phyloP scores from a whole-genome alignment of 2,113 vertebrate genomes.

The Grammomys surdaster region DNA sequence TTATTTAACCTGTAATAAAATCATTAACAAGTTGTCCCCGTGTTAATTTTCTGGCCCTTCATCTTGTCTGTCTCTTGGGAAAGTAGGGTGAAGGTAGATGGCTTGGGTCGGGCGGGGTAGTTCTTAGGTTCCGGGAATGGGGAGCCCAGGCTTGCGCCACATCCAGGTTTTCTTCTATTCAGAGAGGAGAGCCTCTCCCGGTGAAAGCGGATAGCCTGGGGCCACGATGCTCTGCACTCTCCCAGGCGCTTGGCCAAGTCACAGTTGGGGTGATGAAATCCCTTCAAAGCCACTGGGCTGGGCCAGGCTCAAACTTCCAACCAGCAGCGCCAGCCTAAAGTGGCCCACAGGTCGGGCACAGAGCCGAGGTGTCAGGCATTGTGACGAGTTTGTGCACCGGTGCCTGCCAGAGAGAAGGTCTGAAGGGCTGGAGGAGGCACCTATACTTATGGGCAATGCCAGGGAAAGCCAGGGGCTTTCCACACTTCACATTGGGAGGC shows the following conservation, averaged over 20 bases:
- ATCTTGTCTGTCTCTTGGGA: slow-evolving; percentile 80
- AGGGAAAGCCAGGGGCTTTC: slow-evolving; percentile 55
- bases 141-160: background rate
- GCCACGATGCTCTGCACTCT: background rate
- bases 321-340: slow-evolving; percentile 59
- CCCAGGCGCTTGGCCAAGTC: slow-evolving; percentile 20
- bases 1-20: slow-evolving; percentile 93
- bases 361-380: slow-evolving; percentile 22
- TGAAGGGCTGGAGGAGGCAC: slow-evolving; percentile 32
- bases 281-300: slow-evolving; percentile 63
- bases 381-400: background rate
- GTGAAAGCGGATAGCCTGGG: slow-evolving; percentile 43
- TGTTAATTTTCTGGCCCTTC: slow-evolving; percentile 80
- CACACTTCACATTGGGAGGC: slow-evolving; percentile 4
- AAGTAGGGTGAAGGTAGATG: slow-evolving; percentile 87
- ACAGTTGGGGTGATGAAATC: slow-evolving; percentile 8
- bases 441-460: background rate
- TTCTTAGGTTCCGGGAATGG: slow-evolving; percentile 50
- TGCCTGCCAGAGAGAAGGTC: background rate
- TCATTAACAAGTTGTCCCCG: slow-evolving; percentile 92
- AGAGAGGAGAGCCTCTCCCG: background rate
- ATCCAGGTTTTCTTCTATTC: background rate
- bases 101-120: slow-evolving; percentile 66
- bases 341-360: slow-evolving; percentile 38
- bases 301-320: slow-evolving; percentile 51